phyloP scores from a whole-genome alignment of 2,888 invertebrate genomes.

The Cepaea hortensis region DNA sequence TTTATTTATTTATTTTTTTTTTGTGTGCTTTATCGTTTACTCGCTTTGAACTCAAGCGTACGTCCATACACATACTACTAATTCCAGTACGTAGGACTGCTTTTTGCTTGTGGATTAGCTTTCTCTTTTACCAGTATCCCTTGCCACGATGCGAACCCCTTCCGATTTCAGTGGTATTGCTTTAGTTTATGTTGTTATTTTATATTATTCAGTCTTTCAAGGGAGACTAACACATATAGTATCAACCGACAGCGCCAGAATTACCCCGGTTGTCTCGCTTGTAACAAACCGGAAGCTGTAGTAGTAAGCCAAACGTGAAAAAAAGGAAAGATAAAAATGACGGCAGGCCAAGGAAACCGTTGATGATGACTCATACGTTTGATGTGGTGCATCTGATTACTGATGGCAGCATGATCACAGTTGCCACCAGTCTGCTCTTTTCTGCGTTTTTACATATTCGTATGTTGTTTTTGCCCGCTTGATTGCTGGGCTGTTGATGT shows the following conservation, averaged over 20 bases:
- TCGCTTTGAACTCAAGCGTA: too few species aligned
- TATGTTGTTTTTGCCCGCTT: not conserved
- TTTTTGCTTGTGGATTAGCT: too few species aligned
- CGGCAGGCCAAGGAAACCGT: slow-evolving; percentile 18
- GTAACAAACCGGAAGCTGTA: slow-evolving; percentile 23
- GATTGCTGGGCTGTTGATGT: not conserved
- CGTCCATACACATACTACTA: too few species aligned
- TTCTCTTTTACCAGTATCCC: too few species aligned
- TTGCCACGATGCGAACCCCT: too few species aligned
- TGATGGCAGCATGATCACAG: slow-evolving; percentile 27
- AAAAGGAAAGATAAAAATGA: slow-evolving; percentile 19
- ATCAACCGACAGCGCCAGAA: not conserved
- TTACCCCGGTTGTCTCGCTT: slow-evolving; percentile 16
- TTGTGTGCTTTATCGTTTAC: too few species aligned
- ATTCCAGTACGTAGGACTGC: too few species aligned
- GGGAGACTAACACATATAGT: not conserved
- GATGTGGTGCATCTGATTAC: slow-evolving; percentile 42
- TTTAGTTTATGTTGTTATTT: too few species aligned
- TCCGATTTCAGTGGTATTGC: too few species aligned
- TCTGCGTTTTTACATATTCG: not conserved
- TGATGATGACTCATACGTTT: slow-evolving; percentile 43
- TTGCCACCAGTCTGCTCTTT: not conserved
- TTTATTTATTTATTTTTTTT: too few species aligned
- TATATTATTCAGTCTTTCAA: not conserved
- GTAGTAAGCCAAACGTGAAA: slow-evolving; percentile 4